A percentile compares a stretch with the other conserved stretches of the same genome.
Conservation (phyloP, 2,113 vertebrate species). For the Etheostoma cragini region DNA sequence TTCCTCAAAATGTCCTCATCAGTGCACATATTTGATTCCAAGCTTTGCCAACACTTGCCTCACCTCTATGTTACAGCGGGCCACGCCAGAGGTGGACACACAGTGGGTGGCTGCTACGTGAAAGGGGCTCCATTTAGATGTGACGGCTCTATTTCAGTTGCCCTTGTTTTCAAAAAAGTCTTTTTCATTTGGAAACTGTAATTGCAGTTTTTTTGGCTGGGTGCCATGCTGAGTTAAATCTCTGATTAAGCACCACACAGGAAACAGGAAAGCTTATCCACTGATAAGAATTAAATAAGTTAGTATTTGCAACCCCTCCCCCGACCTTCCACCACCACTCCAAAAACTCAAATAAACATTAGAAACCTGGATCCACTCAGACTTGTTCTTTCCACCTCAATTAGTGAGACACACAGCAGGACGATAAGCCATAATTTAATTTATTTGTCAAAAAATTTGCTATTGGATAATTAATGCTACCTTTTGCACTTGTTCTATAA, state of each 20-base stretch:
- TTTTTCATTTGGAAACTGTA: constrained; percentile 57
- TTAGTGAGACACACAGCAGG: constrained; percentile 32
- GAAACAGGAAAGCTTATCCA: constrained; percentile 69
- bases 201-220: constrained; percentile 46
- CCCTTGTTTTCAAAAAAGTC: neutral
- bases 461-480: constrained; percentile 20
- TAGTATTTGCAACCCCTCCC: constrained; percentile 30
- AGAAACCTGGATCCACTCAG: constrained; percentile 20
- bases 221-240: constrained; percentile 60
- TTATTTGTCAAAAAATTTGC: constrained; percentile 23
- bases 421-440: constrained; percentile 33
- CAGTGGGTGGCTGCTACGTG: constrained; percentile 37
- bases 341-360: constrained; percentile 41
- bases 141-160: constrained; percentile 39
- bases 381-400: constrained; percentile 54
- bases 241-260: constrained; percentile 64
- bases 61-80: constrained; percentile 28
- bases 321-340: constrained; percentile 22
- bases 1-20: constrained; percentile 31
- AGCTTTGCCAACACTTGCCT: constrained; percentile 37
- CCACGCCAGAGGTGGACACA: constrained; percentile 13
- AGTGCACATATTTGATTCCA: constrained; percentile 26
- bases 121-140: constrained; percentile 57
- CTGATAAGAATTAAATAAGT: constrained; percentile 69
- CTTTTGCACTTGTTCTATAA: constrained; percentile 6